These are phyloP conservation scores for Tachyglossus aculeatus DNA, from an alignment of 2,797 vertebrate species.

Conservation along the genomic window DNA sequence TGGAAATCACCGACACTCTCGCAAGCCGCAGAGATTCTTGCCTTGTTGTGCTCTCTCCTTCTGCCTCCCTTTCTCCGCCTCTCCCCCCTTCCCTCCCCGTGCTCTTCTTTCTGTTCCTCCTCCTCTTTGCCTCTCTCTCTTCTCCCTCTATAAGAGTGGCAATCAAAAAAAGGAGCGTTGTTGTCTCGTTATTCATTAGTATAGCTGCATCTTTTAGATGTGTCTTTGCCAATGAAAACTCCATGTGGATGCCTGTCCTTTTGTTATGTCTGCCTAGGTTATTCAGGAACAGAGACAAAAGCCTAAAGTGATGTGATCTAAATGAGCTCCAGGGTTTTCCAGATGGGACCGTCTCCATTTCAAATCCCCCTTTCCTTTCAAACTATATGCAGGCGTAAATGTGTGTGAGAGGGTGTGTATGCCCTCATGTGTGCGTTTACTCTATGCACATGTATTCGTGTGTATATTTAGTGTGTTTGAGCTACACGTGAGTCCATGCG, in stretches of 20 bases:
- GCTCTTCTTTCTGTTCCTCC: constrained; percentile 40
- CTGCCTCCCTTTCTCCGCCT: constrained; percentile 34
- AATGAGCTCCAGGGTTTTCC: constrained; percentile 90
- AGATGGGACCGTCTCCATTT: constrained; percentile 89
- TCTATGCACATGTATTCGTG: neutral
- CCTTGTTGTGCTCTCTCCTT: constrained; percentile 33
- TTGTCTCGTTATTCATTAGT: constrained; percentile 43
- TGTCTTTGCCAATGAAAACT: constrained; percentile 59
- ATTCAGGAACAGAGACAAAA: constrained; percentile 86
- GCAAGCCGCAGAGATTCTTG: constrained; percentile 36
- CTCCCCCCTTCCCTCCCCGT: neutral
- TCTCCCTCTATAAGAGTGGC: constrained; percentile 41
- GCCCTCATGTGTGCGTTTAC: constrained; percentile 16
- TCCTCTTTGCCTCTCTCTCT: neutral
- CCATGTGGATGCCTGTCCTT: constrained; percentile 62
- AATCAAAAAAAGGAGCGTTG: constrained; percentile 44
- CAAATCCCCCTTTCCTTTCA: constrained; percentile 67
- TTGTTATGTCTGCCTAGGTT: constrained; percentile 71
- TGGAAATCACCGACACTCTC: constrained; percentile 14
- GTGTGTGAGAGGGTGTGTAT: constrained; percentile 7
- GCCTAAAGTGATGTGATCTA: constrained; percentile 86
- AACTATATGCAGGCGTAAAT: constrained; percentile 38
- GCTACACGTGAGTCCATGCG: no score
- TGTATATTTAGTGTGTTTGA: no score
- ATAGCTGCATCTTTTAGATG: constrained; percentile 52